Base-by-base conservation (phyloP, 2,888 invertebrate genomes). In the Thymelicus sylvestris region DNA sequence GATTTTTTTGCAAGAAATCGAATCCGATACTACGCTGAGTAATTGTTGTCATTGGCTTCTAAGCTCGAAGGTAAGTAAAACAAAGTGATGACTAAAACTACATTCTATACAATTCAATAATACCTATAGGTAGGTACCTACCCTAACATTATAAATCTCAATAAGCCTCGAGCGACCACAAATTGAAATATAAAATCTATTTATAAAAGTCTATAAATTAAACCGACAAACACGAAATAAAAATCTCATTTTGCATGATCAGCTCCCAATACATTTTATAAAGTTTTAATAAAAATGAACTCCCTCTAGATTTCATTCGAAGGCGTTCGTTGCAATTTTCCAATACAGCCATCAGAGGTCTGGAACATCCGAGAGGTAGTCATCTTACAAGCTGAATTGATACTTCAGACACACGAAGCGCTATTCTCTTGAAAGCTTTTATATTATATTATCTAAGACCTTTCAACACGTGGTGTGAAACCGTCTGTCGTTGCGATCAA, bases 401-500 rank as follows among this genome's bases (percentile, higher is more conserved):
- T 92, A 91, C 92, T 93, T 92, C 90, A 93, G 92, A 92, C 92
- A 86, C 86, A 85, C 86, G 85, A 85, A 89, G 86, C 88, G 89
- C 88, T 89, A 89, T 92, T 92, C 90, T 91, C 88, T 92, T 92
- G 92, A 93, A 92, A 93, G 93, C 91, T 93, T 92, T 92, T 92
- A 91, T 92, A 92, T 93, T 92, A 92, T 92, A 93, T 93, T 93
- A 93, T 92, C 90, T 88, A 87, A 90, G 89, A 91, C 89, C 90
- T 91, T 89, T 84, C 82, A 83, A 91, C 89, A 91, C 90, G 90
- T 91, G 91, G 90, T 86, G 52, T 44, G 81, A 79, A 80, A 91
- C 87, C 90, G 91, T 92, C 91, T 91, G 91, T 88, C 89, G 90
- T 80, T 77, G 82, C 86, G 87, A 89, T 90, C 89, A 89, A 88